Evolutionary conservation across 2,113 vertebrate species (phyloP).

Genomic region (Brachyistius frenatus): DNA sequence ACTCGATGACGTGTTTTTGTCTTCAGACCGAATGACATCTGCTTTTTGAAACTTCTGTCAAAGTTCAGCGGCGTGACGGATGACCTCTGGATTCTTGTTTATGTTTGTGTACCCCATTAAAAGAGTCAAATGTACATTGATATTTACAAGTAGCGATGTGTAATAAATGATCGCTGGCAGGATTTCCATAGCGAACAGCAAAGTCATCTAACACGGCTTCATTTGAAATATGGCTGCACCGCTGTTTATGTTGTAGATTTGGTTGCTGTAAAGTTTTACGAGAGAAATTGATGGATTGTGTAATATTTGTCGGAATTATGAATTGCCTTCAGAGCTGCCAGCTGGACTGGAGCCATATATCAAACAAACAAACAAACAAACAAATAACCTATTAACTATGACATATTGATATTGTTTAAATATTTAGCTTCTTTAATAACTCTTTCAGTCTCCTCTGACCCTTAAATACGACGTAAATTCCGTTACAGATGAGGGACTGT

Average conservation of each 20-base stretch:
- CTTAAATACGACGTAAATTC: neutral
- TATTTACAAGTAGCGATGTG: conserved; percentile 59
- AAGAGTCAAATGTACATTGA: conserved; percentile 50
- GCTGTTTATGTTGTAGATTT: conserved; percentile 65
- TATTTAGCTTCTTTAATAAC: conserved; percentile 7
- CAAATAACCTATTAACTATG: conserved; percentile 59
- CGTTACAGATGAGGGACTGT: conserved; percentile 93
- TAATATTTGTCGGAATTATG: conserved; percentile 72
- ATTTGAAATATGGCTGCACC: conserved; percentile 62
- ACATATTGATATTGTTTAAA: conserved; percentile 42
- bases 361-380: conserved; percentile 58
- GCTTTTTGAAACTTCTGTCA: conserved; percentile 39
- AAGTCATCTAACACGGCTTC: conserved; percentile 45
- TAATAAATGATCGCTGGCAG: conserved; percentile 68
- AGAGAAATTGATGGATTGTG: conserved; percentile 73
- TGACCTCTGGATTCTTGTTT: conserved; percentile 47
- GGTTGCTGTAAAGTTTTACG: conserved; percentile 66
- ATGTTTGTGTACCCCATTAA: conserved; percentile 55
- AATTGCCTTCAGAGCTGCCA: conserved; percentile 57
- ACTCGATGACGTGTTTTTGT: conserved; percentile 33
- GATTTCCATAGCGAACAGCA: conserved; percentile 55
- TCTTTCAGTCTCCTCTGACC: neutral
- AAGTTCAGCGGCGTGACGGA: conserved; percentile 43
- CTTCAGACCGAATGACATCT: conserved; percentile 26
- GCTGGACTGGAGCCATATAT: conserved; percentile 42